Evolutionary conservation across 2,113 vertebrate species (phyloP), one percentile per base, ranked within the genome.

Genomic region (Lepisosteus oculatus): DNA sequence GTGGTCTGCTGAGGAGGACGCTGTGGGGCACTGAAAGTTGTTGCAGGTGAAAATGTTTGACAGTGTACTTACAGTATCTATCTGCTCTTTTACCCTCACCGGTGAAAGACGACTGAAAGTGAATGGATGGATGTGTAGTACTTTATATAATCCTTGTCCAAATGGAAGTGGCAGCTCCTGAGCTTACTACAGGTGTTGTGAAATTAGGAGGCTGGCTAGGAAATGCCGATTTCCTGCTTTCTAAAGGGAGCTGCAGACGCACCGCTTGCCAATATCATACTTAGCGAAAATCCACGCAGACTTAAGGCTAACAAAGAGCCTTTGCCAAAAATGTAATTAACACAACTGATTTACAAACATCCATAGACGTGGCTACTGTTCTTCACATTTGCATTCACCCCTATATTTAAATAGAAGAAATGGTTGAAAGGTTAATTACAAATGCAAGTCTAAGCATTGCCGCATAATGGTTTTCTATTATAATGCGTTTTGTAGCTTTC

Each of bases 341-440:
- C 90, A 88, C 81, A 89, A 88, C 89, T 73, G 91, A 92, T 93
- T 94, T 91, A 81, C 89, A 90, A 84, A 91, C 91, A 90, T 81
- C 15, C 63, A 70, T 59, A 61, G 69, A 15, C 67, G 44, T 45
- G 11, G 66, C 29, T 69, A 61, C 57, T 51, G 44, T 42, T 29
- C 71, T 72, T 67, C 91, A 88, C 90, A 91, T 93, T 93, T 93
- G 84, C 82, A 80, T 61, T 64, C 84, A 84, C 84, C 91, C 87
- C 93, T 90, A 90, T 92, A 92, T 93, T 93, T 91, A 92, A 93
- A 92, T 90, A 90, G 90, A 90, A 88, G 85, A 90, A 74, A 85
- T 89, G 82, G 93, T 93, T 93, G 81, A 93, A 92, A 91, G 90
- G 85, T 87, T 95, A 95, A 94, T 95, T 90, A 88, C 91, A 91